Evolutionary conservation across 2,888 invertebrate genomes (phyloP), one percentile per base, ranked within the genome.

Genomic region (Zaprionus bogoriensis): DNA sequence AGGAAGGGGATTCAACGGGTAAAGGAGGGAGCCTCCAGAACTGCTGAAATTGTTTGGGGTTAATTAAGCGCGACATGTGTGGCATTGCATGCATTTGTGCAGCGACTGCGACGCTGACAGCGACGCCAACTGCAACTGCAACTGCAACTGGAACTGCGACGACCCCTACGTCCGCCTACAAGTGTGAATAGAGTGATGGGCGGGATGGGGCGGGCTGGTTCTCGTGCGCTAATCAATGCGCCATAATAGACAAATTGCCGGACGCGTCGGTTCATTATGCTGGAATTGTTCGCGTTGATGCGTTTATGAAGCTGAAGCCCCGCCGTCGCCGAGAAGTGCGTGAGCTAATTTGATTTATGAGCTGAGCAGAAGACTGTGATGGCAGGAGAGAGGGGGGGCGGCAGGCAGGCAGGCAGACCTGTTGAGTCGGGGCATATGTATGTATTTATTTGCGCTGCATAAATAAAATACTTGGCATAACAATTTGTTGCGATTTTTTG

Each of bases 21-120:
- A 14, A 14, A 36, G 30, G 48, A 44, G 50, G 38, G 47, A 42
- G 20, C 57, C 58, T 63, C 23, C 52, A 59, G 50, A 63, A 64
- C 59, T 65, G 68, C 76, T 69, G 68, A 74, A 75, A 86, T 87
- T 87, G 86, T 83, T 87, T 79, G 86, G 87, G 86, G 84, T 87
- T 84, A 87, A 84, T 86, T 84, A 87, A 84, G 86, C 81, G 87
- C 84, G 84, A 87, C 87, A 84, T 87, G 78, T 87, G 86, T 69
- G 77, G 75, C 74, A 86, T 74, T 67, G 77, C 64, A 62, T 71
- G 73, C 62, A 80, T 85, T 73, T 82, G 80, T 67, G 63, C 46
- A 42, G 53, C 66, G 52, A 66, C 57, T 62, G 55, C 44, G 44
- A 45, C 55, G 45, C 41, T 38, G 23, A 39, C 66, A 36, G 30